Percentiles rank a stretch among this genome's conserved stretches.
These are phyloP conservation scores for Xenus cinereus DNA, from an alignment of 2,113 vertebrate species.

Conservation along the genomic window DNA sequence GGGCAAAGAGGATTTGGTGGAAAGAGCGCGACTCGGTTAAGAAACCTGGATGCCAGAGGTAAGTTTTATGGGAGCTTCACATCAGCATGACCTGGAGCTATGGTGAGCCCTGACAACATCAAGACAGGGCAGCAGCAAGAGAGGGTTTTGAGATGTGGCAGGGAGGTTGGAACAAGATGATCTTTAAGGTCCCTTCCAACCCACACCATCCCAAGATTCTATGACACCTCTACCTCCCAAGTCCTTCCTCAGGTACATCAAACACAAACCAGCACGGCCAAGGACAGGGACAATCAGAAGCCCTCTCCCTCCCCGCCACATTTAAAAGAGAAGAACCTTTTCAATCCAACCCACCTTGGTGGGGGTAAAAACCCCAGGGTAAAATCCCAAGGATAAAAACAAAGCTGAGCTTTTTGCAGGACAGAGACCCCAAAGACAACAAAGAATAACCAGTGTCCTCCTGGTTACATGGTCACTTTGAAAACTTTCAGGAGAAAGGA, in stretches of 20 bases:
- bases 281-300: not conserved
- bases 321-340: not conserved
- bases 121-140: not conserved
- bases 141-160: not conserved
- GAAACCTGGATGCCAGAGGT: not conserved
- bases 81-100: accelerated
- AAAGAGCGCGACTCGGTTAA: accelerated
- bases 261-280: accelerated
- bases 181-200: not conserved
- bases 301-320: accelerated
- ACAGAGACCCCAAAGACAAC: not conserved
- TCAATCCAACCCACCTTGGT: not conserved
- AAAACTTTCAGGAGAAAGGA: not conserved
- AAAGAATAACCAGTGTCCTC: not conserved
- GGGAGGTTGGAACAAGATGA: not conserved
- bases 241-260: not conserved
- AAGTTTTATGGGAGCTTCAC: not conserved
- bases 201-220: not conserved
- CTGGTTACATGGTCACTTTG: not conserved
- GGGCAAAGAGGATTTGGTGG: not conserved
- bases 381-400: no score
- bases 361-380: no score
- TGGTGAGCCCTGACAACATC: not conserved
- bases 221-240: not conserved
- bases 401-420: not conserved